Conservation (phyloP, 2,797 vertebrate genomes). For the Sebastes baramenuke region DNA sequence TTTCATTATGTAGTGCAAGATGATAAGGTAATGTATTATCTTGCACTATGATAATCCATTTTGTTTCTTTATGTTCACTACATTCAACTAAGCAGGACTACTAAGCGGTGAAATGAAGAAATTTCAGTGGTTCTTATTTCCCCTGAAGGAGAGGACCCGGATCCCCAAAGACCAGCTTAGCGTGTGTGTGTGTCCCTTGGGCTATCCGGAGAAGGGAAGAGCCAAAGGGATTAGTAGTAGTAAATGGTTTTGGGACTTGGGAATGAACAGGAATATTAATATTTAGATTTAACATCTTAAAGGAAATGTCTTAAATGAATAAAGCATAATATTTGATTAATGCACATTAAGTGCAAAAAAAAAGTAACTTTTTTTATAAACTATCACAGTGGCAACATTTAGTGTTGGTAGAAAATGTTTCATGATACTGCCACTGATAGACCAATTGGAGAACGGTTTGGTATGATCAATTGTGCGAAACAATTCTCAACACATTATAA, state of each 20-base stretch:
- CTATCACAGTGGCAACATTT: not conserved
- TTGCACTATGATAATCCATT: not conserved
- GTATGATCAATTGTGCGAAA: not conserved
- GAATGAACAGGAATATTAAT: slow-evolving; percentile 58
- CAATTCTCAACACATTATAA: not conserved
- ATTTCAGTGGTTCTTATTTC: slow-evolving; percentile 29
- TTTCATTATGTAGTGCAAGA: not conserved
- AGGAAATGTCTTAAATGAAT: slow-evolving; percentile 37
- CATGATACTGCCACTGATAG: not conserved
- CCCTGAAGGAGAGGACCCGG: slow-evolving; percentile 31
- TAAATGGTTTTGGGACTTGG: slow-evolving; percentile 56
- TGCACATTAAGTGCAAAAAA: not conserved
- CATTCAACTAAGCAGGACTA: not conserved
- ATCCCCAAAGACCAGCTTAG: slow-evolving; percentile 48
- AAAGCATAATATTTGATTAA: slow-evolving; percentile 43
- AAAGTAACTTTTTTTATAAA: not conserved
- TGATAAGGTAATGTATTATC: not conserved
- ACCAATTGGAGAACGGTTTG: not conserved
- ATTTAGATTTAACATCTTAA: slow-evolving; percentile 48
- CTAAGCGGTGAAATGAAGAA: slow-evolving; percentile 26
- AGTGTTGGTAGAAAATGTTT: not conserved
- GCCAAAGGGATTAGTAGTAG: slow-evolving; percentile 58
- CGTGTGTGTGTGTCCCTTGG: slow-evolving; percentile 41
- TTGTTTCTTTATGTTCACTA: not conserved
- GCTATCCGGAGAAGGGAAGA: slow-evolving; percentile 43